A percentile compares a stretch with the other conserved stretches of the same genome.
Evolutionary conservation across 1,140 invertebrate genomes (phyloP).

Genomic region (Lasioglossum baleicum): DNA sequence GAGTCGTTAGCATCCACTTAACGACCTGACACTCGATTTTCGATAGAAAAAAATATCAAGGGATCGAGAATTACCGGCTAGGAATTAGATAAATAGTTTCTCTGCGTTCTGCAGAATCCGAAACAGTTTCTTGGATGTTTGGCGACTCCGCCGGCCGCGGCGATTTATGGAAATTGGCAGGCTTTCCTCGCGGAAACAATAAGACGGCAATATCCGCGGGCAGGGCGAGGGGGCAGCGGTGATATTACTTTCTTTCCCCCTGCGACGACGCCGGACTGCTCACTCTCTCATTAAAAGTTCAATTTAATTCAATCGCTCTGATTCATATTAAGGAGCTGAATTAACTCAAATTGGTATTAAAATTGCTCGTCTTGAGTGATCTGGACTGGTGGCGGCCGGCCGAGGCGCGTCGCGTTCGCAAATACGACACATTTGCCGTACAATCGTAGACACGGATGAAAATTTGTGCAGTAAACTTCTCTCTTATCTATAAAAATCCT

Average conservation of each 20-base stretch:
- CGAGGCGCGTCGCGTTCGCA: not conserved
- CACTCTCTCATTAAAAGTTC: constrained; percentile 38
- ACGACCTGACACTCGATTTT: constrained; percentile 37
- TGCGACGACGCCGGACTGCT: not conserved
- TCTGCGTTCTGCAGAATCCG: too few species aligned
- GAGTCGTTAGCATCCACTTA: constrained; percentile 50
- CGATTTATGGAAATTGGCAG: too few species aligned
- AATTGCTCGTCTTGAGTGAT: constrained; percentile 30
- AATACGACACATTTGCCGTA: not conserved
- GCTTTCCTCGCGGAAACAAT: not conserved
- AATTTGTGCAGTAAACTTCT: too few species aligned
- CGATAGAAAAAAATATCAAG: constrained; percentile 11
- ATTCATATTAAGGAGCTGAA: constrained; percentile 49
- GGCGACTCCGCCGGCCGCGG: too few species aligned
- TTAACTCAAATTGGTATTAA: constrained; percentile 50
- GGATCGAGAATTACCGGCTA: too few species aligned
- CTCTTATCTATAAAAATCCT: too few species aligned
- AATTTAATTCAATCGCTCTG: constrained; percentile 47
- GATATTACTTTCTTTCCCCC: constrained; percentile 19
- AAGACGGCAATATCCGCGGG: not conserved
- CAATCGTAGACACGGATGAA: too few species aligned
- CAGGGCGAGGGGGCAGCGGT: not conserved
- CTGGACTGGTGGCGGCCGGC: constrained; percentile 1
- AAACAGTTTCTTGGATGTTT: too few species aligned
- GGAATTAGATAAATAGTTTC: too few species aligned